Evolutionary conservation across 2,888 invertebrate genomes (phyloP), one percentile per base, ranked within the genome.

Genomic region (Synergus gifuensis): DNA sequence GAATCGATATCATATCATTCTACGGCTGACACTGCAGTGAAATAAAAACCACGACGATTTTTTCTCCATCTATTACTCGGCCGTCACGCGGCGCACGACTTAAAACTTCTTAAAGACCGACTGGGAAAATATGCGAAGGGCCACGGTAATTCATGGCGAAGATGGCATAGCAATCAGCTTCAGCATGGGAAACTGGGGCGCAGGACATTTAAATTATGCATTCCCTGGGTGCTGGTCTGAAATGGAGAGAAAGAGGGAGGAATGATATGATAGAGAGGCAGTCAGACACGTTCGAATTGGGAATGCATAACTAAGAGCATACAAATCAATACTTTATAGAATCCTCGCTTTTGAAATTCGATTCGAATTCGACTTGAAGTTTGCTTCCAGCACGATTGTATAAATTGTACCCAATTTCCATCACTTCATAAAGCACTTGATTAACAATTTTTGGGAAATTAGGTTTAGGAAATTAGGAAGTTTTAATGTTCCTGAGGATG

Each of bases 151-250:
- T 86, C 84, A 85, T 85, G 83, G 81, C 82, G 85, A 79, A 84
- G 85, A 85, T 85, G 84, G 87, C 88, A 87, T 87, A 87, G 88
- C 87, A 88, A 88, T 89, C 88, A 88, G 86, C 87, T 84, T 82
- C 80, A 66, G 73, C 80, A 77, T 77, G 80, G 79, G 84, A 88
- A 89, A 89, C 87, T 89, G 81, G 89, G 87, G 84, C 88, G 86
- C 86, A 85, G 84, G 86, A 86, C 86, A 86, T 87, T 88, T 89
- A 88, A 89, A 89, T 89, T 89, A 89, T 89, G 88, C 88, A 89
- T 86, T 87, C 85, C 85, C 73, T 73, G 69, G 83, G 82, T 83
- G 82, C 82, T 82, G 82, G 73, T 79, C 60, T 79, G 79, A 83
- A 82, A 69, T 79, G 54, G 64, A 76, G 76, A 69, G 64, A 69